Evolutionary conservation across 2,113 vertebrate genomes (phyloP).

Genomic region (Alethe castanea): DNA sequence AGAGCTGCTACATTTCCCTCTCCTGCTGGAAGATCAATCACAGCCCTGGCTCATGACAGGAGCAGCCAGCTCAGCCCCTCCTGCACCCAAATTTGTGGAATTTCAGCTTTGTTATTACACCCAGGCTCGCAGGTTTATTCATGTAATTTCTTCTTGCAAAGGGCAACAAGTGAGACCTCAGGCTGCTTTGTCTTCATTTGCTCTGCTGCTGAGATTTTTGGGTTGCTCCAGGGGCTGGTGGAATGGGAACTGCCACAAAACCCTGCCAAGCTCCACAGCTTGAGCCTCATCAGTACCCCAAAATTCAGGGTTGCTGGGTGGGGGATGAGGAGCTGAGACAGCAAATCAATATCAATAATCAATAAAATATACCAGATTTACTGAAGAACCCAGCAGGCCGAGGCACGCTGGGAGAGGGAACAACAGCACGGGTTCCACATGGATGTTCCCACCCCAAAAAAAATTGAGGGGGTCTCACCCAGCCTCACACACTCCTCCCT

Average conservation of each 20-base stretch:
- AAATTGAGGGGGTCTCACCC: not conserved
- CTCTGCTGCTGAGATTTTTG: not conserved
- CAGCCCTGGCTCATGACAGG: not conserved
- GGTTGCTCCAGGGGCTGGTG: not conserved
- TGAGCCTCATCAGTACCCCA: not conserved
- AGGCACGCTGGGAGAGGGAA: not conserved
- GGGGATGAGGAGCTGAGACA: not conserved
- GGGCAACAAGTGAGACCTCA: not conserved
- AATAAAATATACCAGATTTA: not conserved
- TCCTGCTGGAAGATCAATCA: not conserved
- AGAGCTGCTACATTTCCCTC: not conserved
- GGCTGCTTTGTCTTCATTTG: conserved; percentile 7
- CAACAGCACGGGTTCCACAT: accelerated
- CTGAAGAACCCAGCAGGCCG: not conserved
- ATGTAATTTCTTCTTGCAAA: not conserved
- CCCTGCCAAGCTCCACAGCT: not conserved
- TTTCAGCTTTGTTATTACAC: not conserved
- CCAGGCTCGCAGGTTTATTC: not conserved
- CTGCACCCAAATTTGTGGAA: not conserved
- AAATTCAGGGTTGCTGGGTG: accelerated
- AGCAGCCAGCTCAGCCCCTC: not conserved
- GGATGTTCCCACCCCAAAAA: not conserved
- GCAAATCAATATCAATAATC: not conserved
- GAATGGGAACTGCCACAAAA: not conserved
- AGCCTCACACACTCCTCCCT: accelerated